Conservation (phyloP, 2,113 vertebrate genomes). For the Bungarus multicinctus region DNA sequence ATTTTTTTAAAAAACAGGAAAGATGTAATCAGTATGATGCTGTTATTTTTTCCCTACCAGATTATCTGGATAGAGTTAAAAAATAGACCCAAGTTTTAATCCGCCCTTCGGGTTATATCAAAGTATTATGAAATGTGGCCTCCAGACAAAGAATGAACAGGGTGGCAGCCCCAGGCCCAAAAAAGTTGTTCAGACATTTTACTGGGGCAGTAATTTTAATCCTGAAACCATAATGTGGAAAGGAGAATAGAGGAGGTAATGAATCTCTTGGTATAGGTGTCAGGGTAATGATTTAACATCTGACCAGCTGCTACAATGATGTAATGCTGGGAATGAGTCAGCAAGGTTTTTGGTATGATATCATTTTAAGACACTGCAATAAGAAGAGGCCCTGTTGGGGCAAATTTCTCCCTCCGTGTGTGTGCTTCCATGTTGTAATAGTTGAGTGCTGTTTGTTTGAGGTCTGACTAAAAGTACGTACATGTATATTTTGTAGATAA, state of each 20-base stretch:
- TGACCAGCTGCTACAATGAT: too few species aligned
- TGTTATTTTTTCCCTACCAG: neutral
- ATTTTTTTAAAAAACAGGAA: neutral
- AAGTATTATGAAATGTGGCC: neutral
- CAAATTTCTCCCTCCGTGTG: too few species aligned
- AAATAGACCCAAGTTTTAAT: neutral
- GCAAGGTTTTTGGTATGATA: too few species aligned
- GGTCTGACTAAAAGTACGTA: too few species aligned
- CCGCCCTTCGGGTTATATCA: neutral
- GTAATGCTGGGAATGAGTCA: too few species aligned
- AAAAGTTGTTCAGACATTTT: neutral
- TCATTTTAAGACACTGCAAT: too few species aligned
- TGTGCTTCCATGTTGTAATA: too few species aligned
- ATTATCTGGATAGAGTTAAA: neutral
- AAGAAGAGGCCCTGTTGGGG: too few species aligned
- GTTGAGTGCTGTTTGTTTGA: too few species aligned
- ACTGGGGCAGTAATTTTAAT: neutral
- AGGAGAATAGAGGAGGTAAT: neutral
- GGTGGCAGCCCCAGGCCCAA: neutral
- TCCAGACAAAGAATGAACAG: neutral
- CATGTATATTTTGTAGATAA: too few species aligned
- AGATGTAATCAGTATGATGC: neutral
- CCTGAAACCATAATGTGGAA: neutral
- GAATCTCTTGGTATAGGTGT: neutral
- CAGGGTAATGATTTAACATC: too few species aligned